Evolutionary conservation across 2,113 vertebrate species (phyloP).

Genomic region (Tylochromis polylepis): DNA sequence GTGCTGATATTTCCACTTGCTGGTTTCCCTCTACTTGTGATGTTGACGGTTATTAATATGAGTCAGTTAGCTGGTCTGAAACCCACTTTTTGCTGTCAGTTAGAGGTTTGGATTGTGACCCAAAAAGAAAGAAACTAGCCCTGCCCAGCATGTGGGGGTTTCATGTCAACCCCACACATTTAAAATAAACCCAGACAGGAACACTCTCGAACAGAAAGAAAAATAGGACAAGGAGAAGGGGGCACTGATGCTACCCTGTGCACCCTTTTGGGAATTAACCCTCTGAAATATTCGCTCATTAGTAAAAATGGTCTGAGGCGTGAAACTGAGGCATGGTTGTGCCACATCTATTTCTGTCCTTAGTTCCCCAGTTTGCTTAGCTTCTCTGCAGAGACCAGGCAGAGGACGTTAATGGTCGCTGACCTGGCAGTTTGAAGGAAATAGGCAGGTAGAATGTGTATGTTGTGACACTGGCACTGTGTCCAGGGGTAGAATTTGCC

Average conservation of each 20-base stretch:
- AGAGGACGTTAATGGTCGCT: conserved; percentile 20
- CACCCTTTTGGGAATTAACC: conserved; percentile 43
- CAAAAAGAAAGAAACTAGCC: conserved; percentile 10
- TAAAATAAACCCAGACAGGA: neutral
- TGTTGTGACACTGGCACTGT: neutral
- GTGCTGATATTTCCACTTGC: neutral
- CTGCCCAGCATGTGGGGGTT: neutral
- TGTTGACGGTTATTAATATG: neutral
- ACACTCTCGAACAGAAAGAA: neutral
- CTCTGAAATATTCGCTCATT: conserved; percentile 57
- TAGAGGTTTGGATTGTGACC: conserved; percentile 19
- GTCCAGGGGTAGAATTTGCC: conserved; percentile 13
- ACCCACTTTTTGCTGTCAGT: conserved; percentile 10
- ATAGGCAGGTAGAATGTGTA: conserved; percentile 19
- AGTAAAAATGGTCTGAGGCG: conserved; percentile 56
- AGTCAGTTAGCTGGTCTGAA: neutral
- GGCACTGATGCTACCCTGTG: conserved; percentile 9
- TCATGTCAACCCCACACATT: conserved; percentile 6
- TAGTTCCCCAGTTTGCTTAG: conserved; percentile 1
- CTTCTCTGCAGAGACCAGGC: conserved; percentile 25
- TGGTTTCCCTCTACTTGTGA: neutral
- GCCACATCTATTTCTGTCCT: conserved; percentile 63
- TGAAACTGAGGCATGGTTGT: conserved; percentile 31
- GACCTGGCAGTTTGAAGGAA: conserved; percentile 34
- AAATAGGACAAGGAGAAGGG: conserved; percentile 62